Conservation (phyloP, 2,113 vertebrate genomes). For the Pithys albifrons region DNA sequence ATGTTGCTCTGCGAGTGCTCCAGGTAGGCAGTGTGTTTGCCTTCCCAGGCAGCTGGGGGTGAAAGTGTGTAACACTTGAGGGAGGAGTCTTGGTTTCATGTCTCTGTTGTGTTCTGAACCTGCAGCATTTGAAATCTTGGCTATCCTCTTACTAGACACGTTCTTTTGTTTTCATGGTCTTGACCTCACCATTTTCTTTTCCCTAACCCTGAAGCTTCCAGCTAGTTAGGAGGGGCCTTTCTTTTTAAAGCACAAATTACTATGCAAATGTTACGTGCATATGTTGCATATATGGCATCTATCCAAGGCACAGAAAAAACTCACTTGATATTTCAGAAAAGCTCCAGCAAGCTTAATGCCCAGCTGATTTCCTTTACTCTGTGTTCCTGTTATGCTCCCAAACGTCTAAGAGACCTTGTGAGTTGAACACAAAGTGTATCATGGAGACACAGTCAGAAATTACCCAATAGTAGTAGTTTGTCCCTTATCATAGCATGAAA, state of each 20-base stretch:
- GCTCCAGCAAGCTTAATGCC: background rate
- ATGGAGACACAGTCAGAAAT: background rate
- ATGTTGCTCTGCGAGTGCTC: background rate
- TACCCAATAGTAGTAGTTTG: background rate
- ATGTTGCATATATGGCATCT: background rate
- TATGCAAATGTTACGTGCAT: conserved; percentile 21
- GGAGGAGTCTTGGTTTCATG: background rate
- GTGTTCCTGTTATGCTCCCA: background rate
- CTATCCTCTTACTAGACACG: background rate
- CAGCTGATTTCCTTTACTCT: conserved; percentile 11
- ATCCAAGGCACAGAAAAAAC: background rate
- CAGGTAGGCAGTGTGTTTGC: background rate
- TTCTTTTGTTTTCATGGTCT: background rate
- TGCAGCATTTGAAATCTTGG: background rate
- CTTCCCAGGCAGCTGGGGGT: background rate
- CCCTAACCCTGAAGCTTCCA: background rate
- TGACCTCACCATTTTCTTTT: background rate
- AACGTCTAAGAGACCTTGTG: background rate
- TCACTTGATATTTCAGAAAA: background rate
- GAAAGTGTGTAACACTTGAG: background rate
- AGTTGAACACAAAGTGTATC: background rate
- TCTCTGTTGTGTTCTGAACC: background rate
- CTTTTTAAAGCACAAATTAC: background rate
- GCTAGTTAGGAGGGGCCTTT: conserved; percentile 1
- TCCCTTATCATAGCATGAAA: background rate